Percentiles rank a stretch among this genome's conserved stretches.
These are phyloP conservation scores for Oophaga sylvatica DNA, from an alignment of 2,797 vertebrate species.

Conservation along the genomic window DNA sequence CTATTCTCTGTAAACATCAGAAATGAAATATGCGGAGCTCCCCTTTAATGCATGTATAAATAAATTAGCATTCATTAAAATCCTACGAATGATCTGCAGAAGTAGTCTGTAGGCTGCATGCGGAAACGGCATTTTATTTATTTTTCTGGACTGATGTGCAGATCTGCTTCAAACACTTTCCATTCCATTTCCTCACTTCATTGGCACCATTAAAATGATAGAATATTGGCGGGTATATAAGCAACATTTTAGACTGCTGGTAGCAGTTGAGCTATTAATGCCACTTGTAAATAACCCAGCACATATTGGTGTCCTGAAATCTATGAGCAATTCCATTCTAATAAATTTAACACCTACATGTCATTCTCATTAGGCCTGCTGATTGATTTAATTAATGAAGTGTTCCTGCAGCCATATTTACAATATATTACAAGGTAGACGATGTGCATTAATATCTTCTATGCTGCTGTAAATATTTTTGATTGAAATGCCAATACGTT, in stretches of 20 bases:
- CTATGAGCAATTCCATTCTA: conserved; percentile 35
- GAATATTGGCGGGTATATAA: conserved; percentile 20
- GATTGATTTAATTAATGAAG: conserved; percentile 56
- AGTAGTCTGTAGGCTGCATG: not conserved
- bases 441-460: conserved; percentile 41
- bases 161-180: conserved; percentile 32
- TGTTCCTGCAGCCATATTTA: conserved; percentile 14
- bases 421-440: conserved; percentile 38
- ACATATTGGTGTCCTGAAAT: conserved; percentile 34
- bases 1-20: no score
- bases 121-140: conserved; percentile 4
- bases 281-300: conserved; percentile 33
- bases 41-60: not conserved
- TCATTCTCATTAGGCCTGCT: conserved; percentile 33
- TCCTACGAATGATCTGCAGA: not conserved
- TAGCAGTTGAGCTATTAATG: conserved; percentile 20
- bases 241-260: conserved; percentile 9
- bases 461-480: conserved; percentile 36
- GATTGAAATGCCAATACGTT: conserved; percentile 47
- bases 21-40: not conserved
- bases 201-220: conserved; percentile 32
- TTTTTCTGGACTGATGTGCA: not conserved
- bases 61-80: conserved; percentile 6
- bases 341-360: conserved; percentile 14
- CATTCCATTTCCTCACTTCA: conserved; percentile 32